These are phyloP conservation scores for Chlorops oryzae DNA, from an alignment of 1,140 invertebrate species.

Conservation along the genomic window DNA sequence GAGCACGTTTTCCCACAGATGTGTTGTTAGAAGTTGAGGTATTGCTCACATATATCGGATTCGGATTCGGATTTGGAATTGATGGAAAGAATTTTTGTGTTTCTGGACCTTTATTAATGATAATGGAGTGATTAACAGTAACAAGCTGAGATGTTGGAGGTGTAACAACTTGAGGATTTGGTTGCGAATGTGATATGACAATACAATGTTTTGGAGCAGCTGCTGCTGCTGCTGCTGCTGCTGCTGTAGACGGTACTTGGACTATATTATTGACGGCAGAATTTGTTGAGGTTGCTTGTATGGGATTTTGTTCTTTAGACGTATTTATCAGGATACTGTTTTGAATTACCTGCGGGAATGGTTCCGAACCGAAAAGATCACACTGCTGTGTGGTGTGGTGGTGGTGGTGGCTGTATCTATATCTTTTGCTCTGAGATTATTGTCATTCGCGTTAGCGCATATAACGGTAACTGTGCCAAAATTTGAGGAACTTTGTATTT, in stretches of 20 bases:
- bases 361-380: conserved; percentile 55
- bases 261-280: conserved; percentile 15
- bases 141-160: conserved; percentile 27
- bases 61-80: conserved; percentile 11
- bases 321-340: conserved; percentile 29
- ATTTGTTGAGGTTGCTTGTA: not conserved
- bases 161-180: not conserved
- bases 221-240: conserved; percentile 16
- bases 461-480: conserved; percentile 27
- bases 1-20: conserved; percentile 35
- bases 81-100: too few relatives aligned
- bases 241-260: conserved; percentile 6
- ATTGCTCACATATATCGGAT: conserved; percentile 11
- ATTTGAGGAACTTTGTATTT: conserved; percentile 21
- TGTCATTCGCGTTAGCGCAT: not conserved
- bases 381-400: conserved; percentile 10
- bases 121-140: conserved; percentile 45
- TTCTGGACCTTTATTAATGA: conserved; percentile 44
- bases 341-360: conserved; percentile 50
- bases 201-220: conserved; percentile 11
- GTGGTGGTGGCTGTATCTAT: not conserved
- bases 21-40: conserved; percentile 24
- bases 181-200: not conserved
- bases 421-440: too few relatives aligned
- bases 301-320: too few relatives aligned